phyloP scores from a whole-genome alignment of 2,113 vertebrate genomes.

The Phrynocephalus versicolor region DNA sequence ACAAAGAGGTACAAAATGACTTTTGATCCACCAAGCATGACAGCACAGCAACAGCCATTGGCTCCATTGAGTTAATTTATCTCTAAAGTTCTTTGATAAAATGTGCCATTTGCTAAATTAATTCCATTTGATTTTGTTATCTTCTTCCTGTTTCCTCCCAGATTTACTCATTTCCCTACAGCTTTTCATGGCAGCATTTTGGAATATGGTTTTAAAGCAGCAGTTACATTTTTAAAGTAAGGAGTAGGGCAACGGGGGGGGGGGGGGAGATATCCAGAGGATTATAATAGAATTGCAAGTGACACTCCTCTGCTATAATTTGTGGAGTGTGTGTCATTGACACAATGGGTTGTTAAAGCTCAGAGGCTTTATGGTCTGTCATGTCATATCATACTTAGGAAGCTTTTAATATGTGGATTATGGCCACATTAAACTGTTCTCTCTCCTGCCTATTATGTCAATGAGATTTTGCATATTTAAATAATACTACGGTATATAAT shows the following conservation, averaged over 20 bases:
- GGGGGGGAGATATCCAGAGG: conserved; percentile 4
- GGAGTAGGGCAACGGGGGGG: no score
- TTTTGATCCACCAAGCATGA: neutral
- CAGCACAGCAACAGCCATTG: neutral
- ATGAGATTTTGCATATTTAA: conserved; percentile 68
- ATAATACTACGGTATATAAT: conserved; percentile 61
- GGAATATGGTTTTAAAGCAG: conserved; percentile 14
- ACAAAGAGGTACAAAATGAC: no score
- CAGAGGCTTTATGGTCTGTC: conserved; percentile 59
- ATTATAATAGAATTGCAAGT: conserved; percentile 51
- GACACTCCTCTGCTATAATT: conserved; percentile 51
- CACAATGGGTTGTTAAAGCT: conserved; percentile 64
- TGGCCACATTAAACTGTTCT: conserved; percentile 60
- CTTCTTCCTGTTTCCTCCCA: neutral
- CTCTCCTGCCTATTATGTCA: conserved; percentile 65
- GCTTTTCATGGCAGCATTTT: neutral
- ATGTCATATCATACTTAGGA: conserved; percentile 65
- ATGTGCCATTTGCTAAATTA: neutral
- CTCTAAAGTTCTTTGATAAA: neutral
- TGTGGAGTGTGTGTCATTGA: conserved; percentile 51
- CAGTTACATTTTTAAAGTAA: conserved; percentile 8
- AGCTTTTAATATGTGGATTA: conserved; percentile 69
- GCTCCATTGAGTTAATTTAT: neutral
- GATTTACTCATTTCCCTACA: neutral
- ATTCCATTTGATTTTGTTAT: neutral